phyloP scores from a whole-genome alignment of 2,797 vertebrate genomes.

The Australoheros facetus region DNA sequence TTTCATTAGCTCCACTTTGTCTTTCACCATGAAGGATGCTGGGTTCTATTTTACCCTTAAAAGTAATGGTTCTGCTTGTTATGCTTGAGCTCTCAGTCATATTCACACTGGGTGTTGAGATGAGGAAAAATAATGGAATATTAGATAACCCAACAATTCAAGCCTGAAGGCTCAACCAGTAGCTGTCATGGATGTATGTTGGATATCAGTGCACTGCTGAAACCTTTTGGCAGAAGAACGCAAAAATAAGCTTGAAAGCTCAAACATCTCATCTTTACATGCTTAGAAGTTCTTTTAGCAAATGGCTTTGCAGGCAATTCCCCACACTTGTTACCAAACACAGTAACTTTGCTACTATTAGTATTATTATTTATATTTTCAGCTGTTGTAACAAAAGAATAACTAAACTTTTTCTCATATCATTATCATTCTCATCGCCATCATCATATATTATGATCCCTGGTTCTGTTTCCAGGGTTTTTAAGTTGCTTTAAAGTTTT shows the following conservation, averaged over 20 bases:
- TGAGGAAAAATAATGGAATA: conserved; percentile 4
- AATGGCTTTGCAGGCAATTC: background rate
- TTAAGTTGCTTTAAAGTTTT: no score
- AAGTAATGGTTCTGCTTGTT: conserved; percentile 46
- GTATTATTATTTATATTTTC: no score
- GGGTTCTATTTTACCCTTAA: conserved; percentile 37
- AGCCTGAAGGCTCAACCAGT: conserved; percentile 8
- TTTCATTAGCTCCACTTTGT: conserved; percentile 68
- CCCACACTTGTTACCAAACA: no score
- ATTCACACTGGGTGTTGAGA: background rate
- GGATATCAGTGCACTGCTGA: background rate
- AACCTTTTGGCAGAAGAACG: background rate
- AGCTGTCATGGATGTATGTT: background rate
- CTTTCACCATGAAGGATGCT: conserved; percentile 45
- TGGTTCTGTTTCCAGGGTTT: no score
- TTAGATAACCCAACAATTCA: conserved; percentile 9
- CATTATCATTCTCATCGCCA: no score
- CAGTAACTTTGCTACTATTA: no score
- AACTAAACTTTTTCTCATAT: no score
- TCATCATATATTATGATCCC: no score
- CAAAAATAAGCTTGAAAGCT: background rate
- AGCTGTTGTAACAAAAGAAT: no score
- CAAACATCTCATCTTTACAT: background rate
- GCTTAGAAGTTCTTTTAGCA: background rate
- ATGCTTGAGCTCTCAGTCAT: conserved; percentile 21